These are phyloP conservation scores for Oryzias melastigma DNA, from an alignment of 2,113 vertebrate genomes.

Conservation along the genomic window DNA sequence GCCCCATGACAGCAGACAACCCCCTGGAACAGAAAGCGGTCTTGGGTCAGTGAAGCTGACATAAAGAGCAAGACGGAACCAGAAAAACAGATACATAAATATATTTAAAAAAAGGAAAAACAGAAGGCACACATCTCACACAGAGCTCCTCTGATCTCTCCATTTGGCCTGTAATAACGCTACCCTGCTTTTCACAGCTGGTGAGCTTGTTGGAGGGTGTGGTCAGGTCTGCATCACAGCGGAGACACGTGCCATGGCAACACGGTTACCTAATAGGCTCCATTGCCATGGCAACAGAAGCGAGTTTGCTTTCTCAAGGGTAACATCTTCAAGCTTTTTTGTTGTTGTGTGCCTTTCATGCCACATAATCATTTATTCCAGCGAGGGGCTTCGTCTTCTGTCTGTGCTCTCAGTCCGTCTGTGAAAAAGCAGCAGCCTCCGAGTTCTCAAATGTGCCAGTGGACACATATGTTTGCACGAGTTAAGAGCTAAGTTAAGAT, in stretches of 20 bases:
- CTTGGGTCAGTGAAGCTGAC: constrained; percentile 49
- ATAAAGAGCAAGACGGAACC: constrained; percentile 2
- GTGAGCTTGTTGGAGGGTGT: constrained; percentile 71
- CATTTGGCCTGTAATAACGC: constrained; percentile 36
- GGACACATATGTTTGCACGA: constrained; percentile 30
- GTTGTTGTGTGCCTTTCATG: constrained; percentile 50
- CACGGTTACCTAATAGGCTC: constrained; percentile 78
- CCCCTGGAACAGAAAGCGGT: constrained; percentile 72
- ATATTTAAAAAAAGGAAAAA: not conserved
- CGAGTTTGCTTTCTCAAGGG: constrained; percentile 76
- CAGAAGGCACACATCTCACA: not conserved
- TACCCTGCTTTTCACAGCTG: constrained; percentile 64
- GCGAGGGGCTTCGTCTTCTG: constrained; percentile 32
- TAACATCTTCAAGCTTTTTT: constrained; percentile 65
- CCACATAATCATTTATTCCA: constrained; percentile 31
- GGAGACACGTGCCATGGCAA: constrained; percentile 80
- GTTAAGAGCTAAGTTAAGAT: constrained; percentile 29
- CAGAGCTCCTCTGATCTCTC: constrained; percentile 18
- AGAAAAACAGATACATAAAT: not conserved
- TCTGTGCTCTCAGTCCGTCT: constrained; percentile 18
- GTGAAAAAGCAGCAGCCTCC: constrained; percentile 1
- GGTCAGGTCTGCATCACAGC: constrained; percentile 74
- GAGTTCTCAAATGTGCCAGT: constrained; percentile 23
- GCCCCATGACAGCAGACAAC: constrained; percentile 85
- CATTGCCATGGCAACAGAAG: constrained; percentile 76